Evolutionary conservation across 2,797 vertebrate genomes (phyloP).

Genomic region (Falco concolor): DNA sequence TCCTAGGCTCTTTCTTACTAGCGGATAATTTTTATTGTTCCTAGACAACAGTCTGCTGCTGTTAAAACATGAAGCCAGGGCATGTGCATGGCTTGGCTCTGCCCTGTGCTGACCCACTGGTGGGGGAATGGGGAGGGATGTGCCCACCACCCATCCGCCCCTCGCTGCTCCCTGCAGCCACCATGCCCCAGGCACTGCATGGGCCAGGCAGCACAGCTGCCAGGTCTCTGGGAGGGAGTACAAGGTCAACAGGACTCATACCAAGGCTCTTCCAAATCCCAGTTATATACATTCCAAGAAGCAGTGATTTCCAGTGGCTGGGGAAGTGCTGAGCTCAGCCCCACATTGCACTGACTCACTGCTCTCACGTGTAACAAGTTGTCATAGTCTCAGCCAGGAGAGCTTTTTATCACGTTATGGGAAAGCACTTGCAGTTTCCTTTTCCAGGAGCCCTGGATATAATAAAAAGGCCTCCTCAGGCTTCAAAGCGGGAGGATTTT

Average conservation of each 20-base stretch:
- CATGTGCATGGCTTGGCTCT: not conserved
- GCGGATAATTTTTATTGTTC: conserved; percentile 15
- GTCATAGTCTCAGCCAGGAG: not conserved
- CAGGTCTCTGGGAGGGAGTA: not conserved
- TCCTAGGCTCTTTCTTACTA: not conserved
- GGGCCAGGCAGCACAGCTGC: not conserved
- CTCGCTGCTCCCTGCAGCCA: not conserved
- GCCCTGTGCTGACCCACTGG: not conserved
- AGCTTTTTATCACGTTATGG: conserved; percentile 21
- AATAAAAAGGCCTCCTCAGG: conserved; percentile 32
- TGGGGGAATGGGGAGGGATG: rapidly evolving
- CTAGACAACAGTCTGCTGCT: not conserved
- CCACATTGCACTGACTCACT: not conserved
- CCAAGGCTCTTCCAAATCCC: not conserved
- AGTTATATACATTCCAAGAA: not conserved
- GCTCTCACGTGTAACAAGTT: not conserved
- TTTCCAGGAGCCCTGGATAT: conserved; percentile 19
- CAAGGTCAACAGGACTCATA: not conserved
- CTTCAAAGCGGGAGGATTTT: conserved; percentile 60
- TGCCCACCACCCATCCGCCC: not conserved
- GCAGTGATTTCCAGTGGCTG: not conserved
- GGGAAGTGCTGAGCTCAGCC: not conserved
- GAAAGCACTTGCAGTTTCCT: conserved; percentile 21
- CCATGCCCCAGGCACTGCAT: rapidly evolving
- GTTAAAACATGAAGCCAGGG: not conserved